Evolutionary conservation across 2,113 vertebrate genomes (phyloP).

Genomic region (Megaleporinus macrocephalus): DNA sequence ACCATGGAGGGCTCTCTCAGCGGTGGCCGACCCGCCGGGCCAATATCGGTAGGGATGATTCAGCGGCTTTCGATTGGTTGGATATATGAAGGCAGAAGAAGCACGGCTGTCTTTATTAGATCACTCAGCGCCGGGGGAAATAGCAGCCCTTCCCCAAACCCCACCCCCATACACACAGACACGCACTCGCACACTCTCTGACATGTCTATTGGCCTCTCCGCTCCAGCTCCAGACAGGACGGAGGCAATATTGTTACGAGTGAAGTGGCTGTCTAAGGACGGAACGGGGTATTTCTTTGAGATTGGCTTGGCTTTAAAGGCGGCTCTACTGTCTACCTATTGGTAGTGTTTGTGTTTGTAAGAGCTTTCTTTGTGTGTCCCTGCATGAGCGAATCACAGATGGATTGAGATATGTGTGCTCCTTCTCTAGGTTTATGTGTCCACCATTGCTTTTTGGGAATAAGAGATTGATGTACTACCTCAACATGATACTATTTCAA

Average conservation of each 20-base stretch:
- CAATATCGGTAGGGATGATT: conserved; percentile 28
- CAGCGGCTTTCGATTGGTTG: conserved; percentile 37
- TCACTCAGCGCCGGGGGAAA: neutral
- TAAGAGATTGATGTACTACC: too few relatives aligned
- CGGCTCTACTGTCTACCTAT: neutral
- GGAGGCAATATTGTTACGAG: neutral
- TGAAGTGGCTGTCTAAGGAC: conserved; percentile 11
- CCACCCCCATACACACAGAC: neutral
- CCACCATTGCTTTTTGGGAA: too few relatives aligned
- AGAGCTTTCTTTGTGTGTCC: neutral
- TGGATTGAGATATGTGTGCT: too few relatives aligned
- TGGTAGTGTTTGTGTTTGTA: conserved; percentile 12
- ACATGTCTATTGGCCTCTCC: neutral
- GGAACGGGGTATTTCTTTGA: neutral
- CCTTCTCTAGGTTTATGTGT: too few relatives aligned
- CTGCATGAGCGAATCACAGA: too few relatives aligned
- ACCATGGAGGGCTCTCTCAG: conserved; percentile 13
- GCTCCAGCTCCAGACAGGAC: neutral
- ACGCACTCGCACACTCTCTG: neutral
- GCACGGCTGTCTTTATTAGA: conserved; percentile 27
- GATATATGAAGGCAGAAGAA: conserved; percentile 35
- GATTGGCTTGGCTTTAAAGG: conserved; percentile 15
- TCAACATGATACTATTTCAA: too few relatives aligned
- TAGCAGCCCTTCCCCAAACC: neutral
- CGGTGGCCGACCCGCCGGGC: conserved; percentile 5